Base-by-base conservation (phyloP, 30 jellyfish, hydroid and myxozoan species). In the Aurelia sp. region DNA sequence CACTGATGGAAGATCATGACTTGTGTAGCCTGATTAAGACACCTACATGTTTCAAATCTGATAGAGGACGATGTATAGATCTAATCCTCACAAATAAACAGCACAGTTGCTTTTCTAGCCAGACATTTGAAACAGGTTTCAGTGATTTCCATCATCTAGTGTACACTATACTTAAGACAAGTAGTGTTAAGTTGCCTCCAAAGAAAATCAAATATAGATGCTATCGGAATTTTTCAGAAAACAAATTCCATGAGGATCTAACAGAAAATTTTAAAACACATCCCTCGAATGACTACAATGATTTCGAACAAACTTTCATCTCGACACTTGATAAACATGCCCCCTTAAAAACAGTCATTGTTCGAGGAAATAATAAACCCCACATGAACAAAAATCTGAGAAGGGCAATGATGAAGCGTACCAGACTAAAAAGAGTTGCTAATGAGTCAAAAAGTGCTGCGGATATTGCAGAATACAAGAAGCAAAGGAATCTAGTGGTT, bases 201-300 rank as follows among this genome's bases (percentile, higher is more conserved):
- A 27, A 27, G 33, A 27, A 27, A 27, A 27, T 27, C 33, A 27
- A 27, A 27, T 27, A 27, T 27, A 27, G 33, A 27, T 41, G 57
- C 44, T 59, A 76, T 76, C 53, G 69, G 58, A 51, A 59, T 19
- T 76, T 76, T 76, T 33, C 61, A 41, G 61, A 76, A 53, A 20
- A 61, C 66, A 76, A 76, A 41, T 76, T 76, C 47, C 74, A 51
- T 57, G 41, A 33, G 53, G 82, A 76, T 51, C 83, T 76, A 61
- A 33, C 74, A 53, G 69, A 59, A 51, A 59, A 47, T 30, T 76
- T 76, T 41, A 15, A 71, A 35, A 40, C 21, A 13, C 35, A 71
- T 40, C 17, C 18, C 17, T 17, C 17, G 37, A 57, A 57, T 19
- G 20, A 19, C 66, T 71, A 40, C 17, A 70, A 71, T 20, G 33